Base-by-base conservation (phyloP, 2,797 vertebrate genomes). In the Pygocentrus nattereri region DNA sequence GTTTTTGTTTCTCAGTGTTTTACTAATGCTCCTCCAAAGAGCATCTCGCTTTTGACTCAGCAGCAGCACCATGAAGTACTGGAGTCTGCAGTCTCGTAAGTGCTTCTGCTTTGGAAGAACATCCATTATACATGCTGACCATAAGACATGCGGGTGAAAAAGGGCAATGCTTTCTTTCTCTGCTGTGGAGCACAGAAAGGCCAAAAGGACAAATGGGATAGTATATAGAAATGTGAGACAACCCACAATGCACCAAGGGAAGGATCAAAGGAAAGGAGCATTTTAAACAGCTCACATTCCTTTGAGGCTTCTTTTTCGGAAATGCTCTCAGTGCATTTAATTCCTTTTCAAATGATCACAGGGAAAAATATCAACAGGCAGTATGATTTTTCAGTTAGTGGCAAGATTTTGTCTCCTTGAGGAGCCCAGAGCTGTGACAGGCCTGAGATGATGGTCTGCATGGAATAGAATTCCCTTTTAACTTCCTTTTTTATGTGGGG, bases 261-360 rank as follows among this genome's bases (percentile, higher is more conserved):
- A 11, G 74, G 76, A 84, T 84, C 64, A 80, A 75, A 83, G 64
- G 25, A 47, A 81, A 71, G 77, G 7, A 73, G 85, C 62, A 30
- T 77, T 69, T 85, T 76, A 82, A 88, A 84, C 50, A 31, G 58
- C 76, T 81, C 79, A 21, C 30, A 13, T 85, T 62, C 59, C 54
- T 89, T 87, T 50, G 81, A 56, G 54, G 82, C 68, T 49, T 68
- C 70, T 30, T 78, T 77, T 83, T 85, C 65, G 70, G 49, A 71
- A 34, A 70, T 54, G 23, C 68, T 80, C 77, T 85, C 84, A 85
- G 79, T 84, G 84, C 85, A 82, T 87, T 89, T 58, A 82, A 85
- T 86, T 87, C 84, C 59, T 68, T 70, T 84, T 84, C 67, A 81
- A 74, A 38, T 31, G 65, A 82, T 58, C 65, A 41, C 70, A 38